Evolutionary conservation across 2,797 vertebrate species (phyloP).

Genomic region (Poecile montanus): DNA sequence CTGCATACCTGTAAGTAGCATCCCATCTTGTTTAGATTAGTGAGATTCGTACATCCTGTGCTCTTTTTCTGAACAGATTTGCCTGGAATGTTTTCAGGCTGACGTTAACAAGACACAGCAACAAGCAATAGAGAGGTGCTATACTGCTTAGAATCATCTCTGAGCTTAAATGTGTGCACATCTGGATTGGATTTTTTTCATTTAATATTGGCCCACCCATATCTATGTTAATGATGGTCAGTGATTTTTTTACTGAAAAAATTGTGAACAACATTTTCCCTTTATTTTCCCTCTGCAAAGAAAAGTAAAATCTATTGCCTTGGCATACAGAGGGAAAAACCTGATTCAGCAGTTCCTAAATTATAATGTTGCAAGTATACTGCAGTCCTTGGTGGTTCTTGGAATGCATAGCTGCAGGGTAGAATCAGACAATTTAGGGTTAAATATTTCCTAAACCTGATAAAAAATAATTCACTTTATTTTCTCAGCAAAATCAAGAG

Average conservation of each 20-base stretch:
- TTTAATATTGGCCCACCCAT: not conserved
- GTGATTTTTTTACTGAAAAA: not conserved
- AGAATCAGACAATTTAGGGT: not conserved
- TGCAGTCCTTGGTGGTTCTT: not conserved
- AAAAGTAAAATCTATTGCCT: not conserved
- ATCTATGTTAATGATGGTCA: not conserved
- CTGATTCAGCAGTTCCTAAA: not conserved
- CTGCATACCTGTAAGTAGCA: slow-evolving; percentile 25
- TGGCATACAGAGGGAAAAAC: not conserved
- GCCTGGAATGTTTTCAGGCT: slow-evolving; percentile 27
- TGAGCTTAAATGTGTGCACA: not conserved
- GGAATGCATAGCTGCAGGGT: not conserved
- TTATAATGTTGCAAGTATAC: not conserved
- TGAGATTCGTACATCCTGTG: not conserved
- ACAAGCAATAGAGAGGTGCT: not conserved
- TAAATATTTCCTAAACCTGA: not conserved
- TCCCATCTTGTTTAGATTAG: slow-evolving; percentile 13
- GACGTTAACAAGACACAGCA: slow-evolving; percentile 17
- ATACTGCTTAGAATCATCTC: not conserved
- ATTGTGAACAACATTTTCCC: not conserved
- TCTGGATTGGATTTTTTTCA: not conserved
- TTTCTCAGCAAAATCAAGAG: not conserved
- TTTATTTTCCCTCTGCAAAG: not conserved
- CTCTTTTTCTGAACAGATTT: slow-evolving; percentile 58
- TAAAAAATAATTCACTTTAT: not conserved